phyloP scores from a whole-genome alignment of 2,888 invertebrate species.

The Bombylius major region DNA sequence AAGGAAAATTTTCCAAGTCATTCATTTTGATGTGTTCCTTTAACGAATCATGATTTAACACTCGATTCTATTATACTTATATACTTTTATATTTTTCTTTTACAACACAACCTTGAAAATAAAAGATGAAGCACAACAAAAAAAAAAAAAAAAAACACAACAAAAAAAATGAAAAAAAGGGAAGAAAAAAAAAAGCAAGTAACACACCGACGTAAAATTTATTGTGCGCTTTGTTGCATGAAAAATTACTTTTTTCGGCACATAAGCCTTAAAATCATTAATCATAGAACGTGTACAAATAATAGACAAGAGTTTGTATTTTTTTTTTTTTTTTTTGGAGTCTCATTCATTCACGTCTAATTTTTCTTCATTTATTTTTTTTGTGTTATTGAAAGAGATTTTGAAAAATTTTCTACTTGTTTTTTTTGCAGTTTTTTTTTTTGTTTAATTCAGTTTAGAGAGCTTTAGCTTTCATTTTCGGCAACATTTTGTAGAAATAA shows the following conservation, averaged over 20 bases:
- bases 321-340: neutral
- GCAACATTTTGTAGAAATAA: no score
- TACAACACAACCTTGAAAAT: neutral
- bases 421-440: no score
- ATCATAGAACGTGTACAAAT: constrained; percentile 4
- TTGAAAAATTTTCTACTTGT: no score
- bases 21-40: constrained; percentile 3
- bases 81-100: no score
- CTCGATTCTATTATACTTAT: neutral
- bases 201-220: neutral
- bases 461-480: no score
- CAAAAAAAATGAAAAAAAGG: neutral
- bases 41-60: constrained; percentile 4
- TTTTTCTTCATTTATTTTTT: no score
- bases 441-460: no score
- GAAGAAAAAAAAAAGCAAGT: neutral
- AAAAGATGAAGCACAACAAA: neutral
- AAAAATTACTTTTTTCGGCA: constrained; percentile 9
- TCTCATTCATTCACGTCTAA: neutral
- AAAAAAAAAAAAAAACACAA: no score
- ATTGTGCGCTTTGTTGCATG: constrained; percentile 2
- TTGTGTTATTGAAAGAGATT: no score
- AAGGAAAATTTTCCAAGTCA: constrained; percentile 1
- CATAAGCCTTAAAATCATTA: constrained; percentile 2
- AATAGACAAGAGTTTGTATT: neutral